Evolutionary conservation across 2,888 invertebrate species (phyloP).

Genomic region (Sycophila texana): DNA sequence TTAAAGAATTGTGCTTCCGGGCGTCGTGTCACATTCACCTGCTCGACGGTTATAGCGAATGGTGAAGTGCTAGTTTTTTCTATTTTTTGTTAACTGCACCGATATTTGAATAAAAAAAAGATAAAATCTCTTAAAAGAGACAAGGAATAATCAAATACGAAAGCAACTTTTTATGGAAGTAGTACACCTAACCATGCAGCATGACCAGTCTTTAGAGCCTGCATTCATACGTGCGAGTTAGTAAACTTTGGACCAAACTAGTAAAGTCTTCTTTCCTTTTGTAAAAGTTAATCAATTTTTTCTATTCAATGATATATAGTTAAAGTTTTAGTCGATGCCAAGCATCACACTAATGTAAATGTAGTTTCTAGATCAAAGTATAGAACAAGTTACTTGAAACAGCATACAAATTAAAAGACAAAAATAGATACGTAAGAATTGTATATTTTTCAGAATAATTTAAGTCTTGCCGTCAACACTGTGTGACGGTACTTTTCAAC

Average conservation of each 20-base stretch:
- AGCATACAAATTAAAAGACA: constrained; percentile 30
- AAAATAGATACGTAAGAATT: constrained; percentile 32
- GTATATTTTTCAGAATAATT: constrained; percentile 50
- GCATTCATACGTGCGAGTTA: constrained; percentile 33
- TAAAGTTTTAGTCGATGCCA: constrained; percentile 37
- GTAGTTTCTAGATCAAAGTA: constrained; percentile 48
- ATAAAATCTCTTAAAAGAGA: constrained; percentile 33
- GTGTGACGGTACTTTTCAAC: constrained; percentile 15
- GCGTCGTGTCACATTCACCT: constrained; percentile 26
- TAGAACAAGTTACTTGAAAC: constrained; percentile 38
- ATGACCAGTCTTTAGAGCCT: constrained; percentile 49
- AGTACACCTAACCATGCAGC: constrained; percentile 56
- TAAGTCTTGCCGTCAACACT: constrained; percentile 27
- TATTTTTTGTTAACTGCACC: constrained; percentile 42
- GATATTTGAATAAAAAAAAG: constrained; percentile 35
- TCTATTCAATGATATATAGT: constrained; percentile 32
- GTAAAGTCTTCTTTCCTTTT: constrained; percentile 35
- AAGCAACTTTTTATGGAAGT: constrained; percentile 49
- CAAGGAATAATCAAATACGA: constrained; percentile 48
- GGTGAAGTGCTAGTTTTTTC: constrained; percentile 33
- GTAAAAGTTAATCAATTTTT: constrained; percentile 35
- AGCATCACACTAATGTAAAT: constrained; percentile 46
- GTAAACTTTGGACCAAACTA: constrained; percentile 54
- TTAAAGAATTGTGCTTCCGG: constrained; percentile 49
- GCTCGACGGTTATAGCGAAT: constrained; percentile 29